Evolutionary conservation across 2,797 vertebrate genomes (phyloP), one percentile per base, ranked within the genome.

Genomic region (Galagoides demidoff): DNA sequence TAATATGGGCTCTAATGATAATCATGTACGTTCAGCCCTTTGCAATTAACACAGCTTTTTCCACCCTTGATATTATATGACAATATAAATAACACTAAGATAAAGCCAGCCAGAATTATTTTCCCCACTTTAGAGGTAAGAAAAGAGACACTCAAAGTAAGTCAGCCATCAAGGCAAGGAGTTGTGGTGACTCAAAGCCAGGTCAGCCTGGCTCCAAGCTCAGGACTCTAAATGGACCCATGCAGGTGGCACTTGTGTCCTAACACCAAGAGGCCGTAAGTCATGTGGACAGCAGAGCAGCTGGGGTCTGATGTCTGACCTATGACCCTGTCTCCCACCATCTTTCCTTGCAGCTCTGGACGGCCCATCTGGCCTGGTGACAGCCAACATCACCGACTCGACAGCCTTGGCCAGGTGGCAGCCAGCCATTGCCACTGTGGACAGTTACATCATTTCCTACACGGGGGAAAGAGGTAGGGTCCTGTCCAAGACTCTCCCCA

Each of bases 401-500:
- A 99, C 99, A 93, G 99, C 99, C 76, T 95, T 99, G 97, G 98
- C 99, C 66, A 98, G 98, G 78, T 99, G 99, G 99, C 99, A 99
- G 97, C 99, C 99, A 0, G 99, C 99, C 78, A 99, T 99, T 2
- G 99, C 99, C 19, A 99, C 99, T 0, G 99, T 99, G 82, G 99
- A 99, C 10, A 99, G 98, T 87, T 99, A 99, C 0, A 97, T 99
- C 94, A 99, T 99, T 98, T 99, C 99, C 94, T 99, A 99, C 89
- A 98, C 98, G 1, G 98, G 99, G 43, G 99, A 99, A 96, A 97
- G 98, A 59, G 99, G 99, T 99, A 98, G 98, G 97, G 22, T 57
- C 4, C 10, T 61, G n/a, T 34, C 52, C 25, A n/a, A 71, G 19
- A 16, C 29, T 37, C 39, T 61, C 8, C 27, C 19, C 14, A 7